Evolutionary conservation across 2,888 invertebrate species (phyloP).

Genomic region (Willowsia nigromaculata): DNA sequence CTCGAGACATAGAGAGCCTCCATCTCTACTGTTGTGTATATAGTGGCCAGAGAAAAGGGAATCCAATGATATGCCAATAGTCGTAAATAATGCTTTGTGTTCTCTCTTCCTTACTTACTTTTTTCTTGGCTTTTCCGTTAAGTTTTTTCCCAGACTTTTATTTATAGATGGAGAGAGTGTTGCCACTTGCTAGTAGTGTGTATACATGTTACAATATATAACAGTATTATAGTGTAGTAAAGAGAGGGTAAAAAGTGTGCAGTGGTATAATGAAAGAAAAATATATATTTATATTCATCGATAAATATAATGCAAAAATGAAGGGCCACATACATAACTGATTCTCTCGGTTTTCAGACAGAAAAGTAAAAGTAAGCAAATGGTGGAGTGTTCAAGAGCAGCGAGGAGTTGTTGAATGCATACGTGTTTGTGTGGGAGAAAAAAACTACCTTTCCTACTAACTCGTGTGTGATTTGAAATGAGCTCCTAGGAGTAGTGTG

Average conservation of each 20-base stretch:
- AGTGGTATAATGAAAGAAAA: background rate
- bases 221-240: background rate
- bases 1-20: background rate
- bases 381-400: background rate
- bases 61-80: constrained; percentile 48
- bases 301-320: constrained; percentile 43
- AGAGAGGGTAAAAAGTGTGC: background rate
- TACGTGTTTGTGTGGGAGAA: background rate
- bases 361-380: background rate
- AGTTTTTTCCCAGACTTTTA: background rate
- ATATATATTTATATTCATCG: background rate
- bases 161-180: background rate
- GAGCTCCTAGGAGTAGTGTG: background rate
- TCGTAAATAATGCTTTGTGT: constrained; percentile 64
- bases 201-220: too few species aligned
- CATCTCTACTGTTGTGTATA: background rate
- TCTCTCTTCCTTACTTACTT: background rate
- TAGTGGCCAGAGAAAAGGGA: constrained; percentile 21
- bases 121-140: too few species aligned
- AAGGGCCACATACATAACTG: background rate
- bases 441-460: background rate
- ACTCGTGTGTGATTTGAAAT: constrained; percentile 2
- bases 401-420: background rate
- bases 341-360: background rate
- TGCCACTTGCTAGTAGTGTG: background rate